Conservation (phyloP, 2,113 vertebrate genomes). For the Verasper variegatus region DNA sequence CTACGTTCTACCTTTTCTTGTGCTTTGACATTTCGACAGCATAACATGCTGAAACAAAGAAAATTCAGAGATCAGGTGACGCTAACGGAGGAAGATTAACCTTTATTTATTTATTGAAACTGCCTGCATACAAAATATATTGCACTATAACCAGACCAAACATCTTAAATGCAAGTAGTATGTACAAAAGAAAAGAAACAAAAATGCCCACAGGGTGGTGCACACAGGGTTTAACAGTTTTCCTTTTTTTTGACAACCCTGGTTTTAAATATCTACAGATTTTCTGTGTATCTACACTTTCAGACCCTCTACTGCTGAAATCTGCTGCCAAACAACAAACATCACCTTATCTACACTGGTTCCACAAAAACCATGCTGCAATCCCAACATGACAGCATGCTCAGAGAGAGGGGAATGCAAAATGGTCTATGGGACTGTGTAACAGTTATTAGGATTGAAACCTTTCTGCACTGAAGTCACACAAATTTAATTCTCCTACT, state of each 20-base stretch:
- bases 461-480: neutral
- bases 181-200: conserved; percentile 94
- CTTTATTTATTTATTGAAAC: conserved; percentile 95
- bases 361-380: conserved; percentile 12
- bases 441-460: neutral
- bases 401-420: neutral
- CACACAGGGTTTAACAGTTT: conserved; percentile 92
- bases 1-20: too few species aligned
- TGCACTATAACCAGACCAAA: conserved; percentile 99
- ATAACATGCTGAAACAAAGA: too few species aligned
- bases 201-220: conserved; percentile 56
- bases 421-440: neutral
- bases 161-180: conserved; percentile 88
- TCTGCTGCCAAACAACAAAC: conserved; percentile 84
- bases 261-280: conserved; percentile 96
- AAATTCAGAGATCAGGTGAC: neutral
- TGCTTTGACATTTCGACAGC: too few species aligned
- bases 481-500: too few species aligned
- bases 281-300: conserved; percentile 47
- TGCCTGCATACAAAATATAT: conserved; percentile 99
- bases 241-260: conserved; percentile 84
- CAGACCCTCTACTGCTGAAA: conserved; percentile 78
- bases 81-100: conserved; percentile 94
- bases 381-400: conserved; percentile 3
- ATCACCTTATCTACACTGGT: conserved; percentile 11